These are phyloP conservation scores for Pinna nobilis DNA, from an alignment of 1,140 invertebrate species.

Conservation along the genomic window DNA sequence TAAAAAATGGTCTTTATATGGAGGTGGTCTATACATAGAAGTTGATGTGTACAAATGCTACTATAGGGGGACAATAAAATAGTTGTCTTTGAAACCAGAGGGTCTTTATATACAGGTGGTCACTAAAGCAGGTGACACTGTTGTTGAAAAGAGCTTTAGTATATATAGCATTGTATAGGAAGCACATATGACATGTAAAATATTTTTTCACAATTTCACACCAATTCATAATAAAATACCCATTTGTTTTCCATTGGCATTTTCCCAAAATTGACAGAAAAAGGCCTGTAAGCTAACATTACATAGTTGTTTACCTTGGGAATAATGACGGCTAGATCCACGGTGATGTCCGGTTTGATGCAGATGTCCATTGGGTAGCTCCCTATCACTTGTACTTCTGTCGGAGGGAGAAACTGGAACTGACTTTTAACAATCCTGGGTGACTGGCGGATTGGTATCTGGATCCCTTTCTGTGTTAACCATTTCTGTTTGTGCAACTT, in stretches of 20 bases:
- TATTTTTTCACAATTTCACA: background rate
- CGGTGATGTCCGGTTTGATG: constrained; percentile 50
- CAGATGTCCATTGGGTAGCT: constrained; percentile 54
- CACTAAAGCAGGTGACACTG: too few species aligned
- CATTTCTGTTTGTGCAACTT: constrained; percentile 53
- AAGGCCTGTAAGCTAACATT: too few species aligned
- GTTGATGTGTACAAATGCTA: too few species aligned
- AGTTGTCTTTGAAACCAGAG: too few species aligned
- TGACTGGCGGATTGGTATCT: constrained; percentile 48
- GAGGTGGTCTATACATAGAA: too few species aligned
- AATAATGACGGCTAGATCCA: constrained; percentile 63
- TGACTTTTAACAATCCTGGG: constrained; percentile 45
- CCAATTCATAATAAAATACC: background rate
- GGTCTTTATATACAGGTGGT: too few species aligned
- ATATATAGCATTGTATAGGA: too few species aligned
- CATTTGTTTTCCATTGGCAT: background rate
- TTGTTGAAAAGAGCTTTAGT: background rate
- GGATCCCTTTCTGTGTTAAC: constrained; percentile 45
- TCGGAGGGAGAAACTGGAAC: constrained; percentile 61
- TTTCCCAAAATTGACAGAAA: too few species aligned
- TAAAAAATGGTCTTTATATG: too few species aligned
- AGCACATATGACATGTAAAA: too few species aligned
- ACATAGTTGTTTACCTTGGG: constrained; percentile 57
- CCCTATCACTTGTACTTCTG: constrained; percentile 55
- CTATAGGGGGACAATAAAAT: too few species aligned